phyloP scores from a whole-genome alignment of 2,797 vertebrate species.

The Nyctalus aviator region DNA sequence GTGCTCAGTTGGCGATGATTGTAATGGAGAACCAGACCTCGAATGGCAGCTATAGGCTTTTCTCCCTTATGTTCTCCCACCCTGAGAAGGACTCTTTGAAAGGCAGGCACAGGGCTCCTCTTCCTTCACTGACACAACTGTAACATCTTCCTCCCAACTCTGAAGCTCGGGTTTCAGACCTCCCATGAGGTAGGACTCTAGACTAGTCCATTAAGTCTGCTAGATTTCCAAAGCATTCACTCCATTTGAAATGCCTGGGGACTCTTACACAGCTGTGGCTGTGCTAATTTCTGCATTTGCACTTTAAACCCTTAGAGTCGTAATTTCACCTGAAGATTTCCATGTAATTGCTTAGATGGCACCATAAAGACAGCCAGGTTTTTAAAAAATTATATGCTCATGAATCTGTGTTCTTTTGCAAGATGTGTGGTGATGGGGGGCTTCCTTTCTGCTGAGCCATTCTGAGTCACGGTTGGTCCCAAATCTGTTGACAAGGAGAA shows the following conservation, averaged over 20 bases:
- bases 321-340: slow-evolving; percentile 46
- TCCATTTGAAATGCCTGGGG: slow-evolving; percentile 63
- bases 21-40: not conserved
- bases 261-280: not conserved
- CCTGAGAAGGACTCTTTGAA: not conserved
- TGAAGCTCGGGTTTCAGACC: slow-evolving; percentile 15
- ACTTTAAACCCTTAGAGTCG: not conserved
- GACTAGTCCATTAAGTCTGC: slow-evolving; percentile 44
- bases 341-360: slow-evolving; percentile 40
- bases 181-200: slow-evolving; percentile 16
- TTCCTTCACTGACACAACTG: not conserved
- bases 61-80: not conserved
- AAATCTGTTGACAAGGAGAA: slow-evolving; percentile 36
- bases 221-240: slow-evolving; percentile 60
- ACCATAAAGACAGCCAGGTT: not conserved
- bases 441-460: not conserved
- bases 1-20: not conserved
- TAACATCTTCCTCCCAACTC: not conserved
- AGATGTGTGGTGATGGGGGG: not conserved
- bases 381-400: not conserved
- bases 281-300: slow-evolving; percentile 1
- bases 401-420: not conserved
- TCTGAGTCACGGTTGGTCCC: not conserved
- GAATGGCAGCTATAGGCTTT: not conserved
- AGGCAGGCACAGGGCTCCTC: not conserved